Evolutionary conservation across 2,113 vertebrate genomes (phyloP).

Genomic region (Phalacrocorax pelagicus): DNA sequence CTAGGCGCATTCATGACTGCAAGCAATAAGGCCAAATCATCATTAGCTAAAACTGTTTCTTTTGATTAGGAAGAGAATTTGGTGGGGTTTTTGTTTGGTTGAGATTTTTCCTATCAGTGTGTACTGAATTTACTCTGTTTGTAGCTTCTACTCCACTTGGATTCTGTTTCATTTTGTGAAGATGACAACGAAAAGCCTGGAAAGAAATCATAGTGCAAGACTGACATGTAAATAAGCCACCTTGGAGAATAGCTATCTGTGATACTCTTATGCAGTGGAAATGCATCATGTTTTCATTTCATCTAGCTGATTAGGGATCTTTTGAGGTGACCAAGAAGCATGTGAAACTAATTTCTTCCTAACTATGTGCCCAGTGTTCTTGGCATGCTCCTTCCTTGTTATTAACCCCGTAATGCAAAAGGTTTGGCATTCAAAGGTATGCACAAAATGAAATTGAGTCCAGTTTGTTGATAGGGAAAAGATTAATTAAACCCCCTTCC

Average conservation of each 20-base stretch:
- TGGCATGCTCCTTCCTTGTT: slow-evolving; percentile 56
- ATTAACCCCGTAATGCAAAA: slow-evolving; percentile 51
- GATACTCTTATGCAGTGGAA: slow-evolving; percentile 41
- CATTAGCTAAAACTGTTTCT: not conserved
- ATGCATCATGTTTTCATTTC: slow-evolving; percentile 47
- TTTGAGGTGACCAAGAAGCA: slow-evolving; percentile 58
- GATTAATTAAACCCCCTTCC: not conserved
- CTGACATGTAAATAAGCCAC: slow-evolving; percentile 47
- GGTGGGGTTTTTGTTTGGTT: not conserved
- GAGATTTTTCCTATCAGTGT: not conserved
- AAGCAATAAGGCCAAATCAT: not conserved
- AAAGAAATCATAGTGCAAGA: slow-evolving; percentile 58
- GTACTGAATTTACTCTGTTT: slow-evolving; percentile 59
- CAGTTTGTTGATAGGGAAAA: not conserved
- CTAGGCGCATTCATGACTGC: not conserved
- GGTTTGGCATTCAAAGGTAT: slow-evolving; percentile 24
- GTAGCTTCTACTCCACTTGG: slow-evolving; percentile 50
- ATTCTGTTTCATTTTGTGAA: slow-evolving; percentile 57
- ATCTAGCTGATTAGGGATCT: slow-evolving; percentile 59
- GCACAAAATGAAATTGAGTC: not conserved
- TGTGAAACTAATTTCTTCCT: slow-evolving; percentile 64
- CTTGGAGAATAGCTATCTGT: slow-evolving; percentile 35
- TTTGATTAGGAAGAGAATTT: not conserved
- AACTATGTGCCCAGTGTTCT: slow-evolving; percentile 46
- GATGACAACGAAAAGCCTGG: slow-evolving; percentile 52